Evolutionary conservation across 2,113 vertebrate genomes (phyloP).

Genomic region (Mola mola): DNA sequence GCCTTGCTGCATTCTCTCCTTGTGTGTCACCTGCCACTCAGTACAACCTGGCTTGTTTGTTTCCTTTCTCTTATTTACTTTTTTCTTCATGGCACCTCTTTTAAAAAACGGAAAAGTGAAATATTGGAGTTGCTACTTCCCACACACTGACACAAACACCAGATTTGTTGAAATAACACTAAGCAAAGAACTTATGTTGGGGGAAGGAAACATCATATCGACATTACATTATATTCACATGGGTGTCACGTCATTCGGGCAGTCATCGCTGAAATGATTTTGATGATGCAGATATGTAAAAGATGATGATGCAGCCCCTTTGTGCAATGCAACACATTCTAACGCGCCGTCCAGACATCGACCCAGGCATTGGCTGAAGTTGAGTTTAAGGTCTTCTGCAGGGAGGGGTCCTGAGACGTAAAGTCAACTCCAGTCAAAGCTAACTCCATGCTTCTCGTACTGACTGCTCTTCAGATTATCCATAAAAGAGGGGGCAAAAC

Average conservation of each 20-base stretch:
- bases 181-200: slow-evolving; percentile 49
- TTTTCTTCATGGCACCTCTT: slow-evolving; percentile 81
- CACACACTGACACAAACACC: slow-evolving; percentile 48
- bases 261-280: slow-evolving; percentile 65
- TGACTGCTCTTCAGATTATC: slow-evolving; percentile 65
- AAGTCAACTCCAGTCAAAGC: slow-evolving; percentile 77
- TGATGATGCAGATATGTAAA: slow-evolving; percentile 52
- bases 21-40: slow-evolving; percentile 88
- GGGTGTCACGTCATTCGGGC: slow-evolving; percentile 67
- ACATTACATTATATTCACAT: slow-evolving; percentile 72
- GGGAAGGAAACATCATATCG: slow-evolving; percentile 72
- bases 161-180: slow-evolving; percentile 64
- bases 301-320: slow-evolving; percentile 67
- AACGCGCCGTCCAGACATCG: slow-evolving; percentile 57
- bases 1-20: slow-evolving; percentile 87
- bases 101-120: slow-evolving; percentile 70
- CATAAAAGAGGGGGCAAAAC: slow-evolving; percentile 84
- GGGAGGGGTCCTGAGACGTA: slow-evolving; percentile 32
- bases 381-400: slow-evolving; percentile 50
- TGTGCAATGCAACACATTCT: slow-evolving; percentile 62
- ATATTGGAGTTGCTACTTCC: slow-evolving; percentile 50
- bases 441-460: slow-evolving; percentile 66
- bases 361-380: slow-evolving; percentile 70
- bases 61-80: slow-evolving; percentile 81
- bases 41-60: slow-evolving; percentile 87